Conservation (phyloP, 1,140 invertebrate genomes). For the Cardiocondyla obscurior region DNA sequence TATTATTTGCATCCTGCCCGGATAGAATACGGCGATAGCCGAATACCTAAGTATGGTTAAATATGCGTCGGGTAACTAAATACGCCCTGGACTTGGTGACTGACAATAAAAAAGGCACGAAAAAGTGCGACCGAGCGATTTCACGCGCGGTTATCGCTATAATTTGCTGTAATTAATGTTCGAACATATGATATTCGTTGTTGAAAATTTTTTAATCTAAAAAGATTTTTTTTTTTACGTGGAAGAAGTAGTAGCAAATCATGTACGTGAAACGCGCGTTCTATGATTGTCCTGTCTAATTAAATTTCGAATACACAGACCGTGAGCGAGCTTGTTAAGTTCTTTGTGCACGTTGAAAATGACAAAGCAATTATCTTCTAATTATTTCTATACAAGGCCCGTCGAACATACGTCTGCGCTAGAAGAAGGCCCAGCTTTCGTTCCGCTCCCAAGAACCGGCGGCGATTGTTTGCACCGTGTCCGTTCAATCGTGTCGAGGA, state of each 20-base stretch:
- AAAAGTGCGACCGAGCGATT: background rate
- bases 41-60: background rate
- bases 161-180: background rate
- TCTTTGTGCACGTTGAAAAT: constrained; percentile 27
- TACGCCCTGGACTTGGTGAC: background rate
- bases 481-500: constrained; percentile 10
- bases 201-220: no score
- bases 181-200: no score
- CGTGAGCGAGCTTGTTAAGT: constrained; percentile 25
- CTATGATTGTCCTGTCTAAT: no score
- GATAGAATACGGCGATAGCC: background rate
- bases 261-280: no score
- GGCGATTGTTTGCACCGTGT: constrained; percentile 25
- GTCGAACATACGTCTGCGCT: background rate
- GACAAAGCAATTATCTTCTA: constrained; percentile 46
- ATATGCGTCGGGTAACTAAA: background rate
- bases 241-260: no score
- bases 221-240: no score
- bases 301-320: constrained; percentile 16
- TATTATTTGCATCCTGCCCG: constrained; percentile 33
- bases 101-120: background rate
- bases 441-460: constrained; percentile 25
- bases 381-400: constrained; percentile 30
- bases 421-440: constrained; percentile 17
- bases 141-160: background rate